Conservation (phyloP, 2,797 vertebrate species). For the Loriculus beryllinus region DNA sequence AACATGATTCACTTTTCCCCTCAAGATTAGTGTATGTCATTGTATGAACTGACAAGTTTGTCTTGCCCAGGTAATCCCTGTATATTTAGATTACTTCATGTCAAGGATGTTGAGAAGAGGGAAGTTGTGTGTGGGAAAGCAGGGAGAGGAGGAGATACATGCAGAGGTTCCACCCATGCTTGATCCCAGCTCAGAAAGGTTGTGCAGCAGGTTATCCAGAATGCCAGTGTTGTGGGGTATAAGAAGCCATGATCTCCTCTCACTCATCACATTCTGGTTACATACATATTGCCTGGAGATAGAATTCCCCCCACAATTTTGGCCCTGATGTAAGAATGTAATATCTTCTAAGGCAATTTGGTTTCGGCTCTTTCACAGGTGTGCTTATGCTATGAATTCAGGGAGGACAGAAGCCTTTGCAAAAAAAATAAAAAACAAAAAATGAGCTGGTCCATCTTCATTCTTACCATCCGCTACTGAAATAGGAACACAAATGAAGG, state of each 20-base stretch:
- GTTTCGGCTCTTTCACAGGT: neutral
- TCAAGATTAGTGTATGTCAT: neutral
- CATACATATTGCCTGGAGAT: neutral
- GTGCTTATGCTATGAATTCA: neutral
- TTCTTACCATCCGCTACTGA: neutral
- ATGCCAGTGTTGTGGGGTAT: fast-evolving
- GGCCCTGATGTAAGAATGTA: neutral
- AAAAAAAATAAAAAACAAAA: neutral
- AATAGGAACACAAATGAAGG: neutral
- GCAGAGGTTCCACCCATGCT: neutral
- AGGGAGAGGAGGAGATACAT: neutral
- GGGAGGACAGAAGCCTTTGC: neutral
- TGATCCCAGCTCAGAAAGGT: fast-evolving
- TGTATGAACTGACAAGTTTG: neutral
- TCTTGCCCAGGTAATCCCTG: neutral
- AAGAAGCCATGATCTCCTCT: neutral
- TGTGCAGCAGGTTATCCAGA: neutral
- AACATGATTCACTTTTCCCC: neutral
- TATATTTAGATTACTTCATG: neutral
- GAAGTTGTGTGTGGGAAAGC: neutral
- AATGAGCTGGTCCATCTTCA: neutral
- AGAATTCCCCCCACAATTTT: neutral
- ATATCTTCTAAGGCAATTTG: neutral
- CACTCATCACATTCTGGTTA: neutral
- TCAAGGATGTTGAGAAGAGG: neutral